A percentile compares a stretch with the other conserved stretches of the same genome.
These are phyloP conservation scores for Zaprionus gabonicus DNA, from an alignment of 1,140 invertebrate species.

Conservation along the genomic window DNA sequence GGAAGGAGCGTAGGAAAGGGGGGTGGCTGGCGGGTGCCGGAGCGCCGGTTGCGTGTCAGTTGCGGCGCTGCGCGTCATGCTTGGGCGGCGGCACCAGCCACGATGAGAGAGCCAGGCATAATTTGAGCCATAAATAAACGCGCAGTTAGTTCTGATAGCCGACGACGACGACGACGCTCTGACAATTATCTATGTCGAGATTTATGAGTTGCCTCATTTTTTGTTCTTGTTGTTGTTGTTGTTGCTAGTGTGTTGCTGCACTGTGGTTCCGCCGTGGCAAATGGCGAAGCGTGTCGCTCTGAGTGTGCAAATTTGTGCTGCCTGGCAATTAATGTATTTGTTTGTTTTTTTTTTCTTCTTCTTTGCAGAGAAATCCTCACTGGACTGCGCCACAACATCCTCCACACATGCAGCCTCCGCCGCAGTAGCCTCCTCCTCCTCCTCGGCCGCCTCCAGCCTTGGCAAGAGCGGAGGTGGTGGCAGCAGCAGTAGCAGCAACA, in stretches of 20 bases:
- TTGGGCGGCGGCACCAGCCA: constrained; percentile 25
- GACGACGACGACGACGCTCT: constrained; percentile 23
- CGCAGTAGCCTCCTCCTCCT: constrained; percentile 39
- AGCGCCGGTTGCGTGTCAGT: constrained; percentile 73
- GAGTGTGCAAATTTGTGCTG: constrained; percentile 77
- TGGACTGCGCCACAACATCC: constrained; percentile 75
- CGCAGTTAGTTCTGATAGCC: constrained; percentile 39
- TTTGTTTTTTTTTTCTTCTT: constrained; percentile 23
- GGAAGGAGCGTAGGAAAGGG: not conserved
- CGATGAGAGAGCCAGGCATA: constrained; percentile 49
- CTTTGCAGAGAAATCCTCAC: constrained; percentile 76
- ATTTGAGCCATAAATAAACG: constrained; percentile 78
- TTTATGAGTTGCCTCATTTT: constrained; percentile 61
- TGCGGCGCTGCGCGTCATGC: constrained; percentile 21
- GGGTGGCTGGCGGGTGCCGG: constrained; percentile 15
- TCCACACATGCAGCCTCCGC: constrained; percentile 63
- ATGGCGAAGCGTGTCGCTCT: constrained; percentile 66
- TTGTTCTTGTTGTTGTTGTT: constrained; percentile 24
- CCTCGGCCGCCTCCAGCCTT: constrained; percentile 52
- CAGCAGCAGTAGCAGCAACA: constrained; percentile 46
- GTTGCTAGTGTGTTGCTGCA: constrained; percentile 19
- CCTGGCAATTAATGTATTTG: constrained; percentile 61
- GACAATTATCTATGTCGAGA: constrained; percentile 80
- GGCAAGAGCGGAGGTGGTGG: constrained; percentile 57
- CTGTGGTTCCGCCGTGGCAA: constrained; percentile 42